Conservation (phyloP, 2,113 vertebrate species). For the Crotalus viridis region DNA sequence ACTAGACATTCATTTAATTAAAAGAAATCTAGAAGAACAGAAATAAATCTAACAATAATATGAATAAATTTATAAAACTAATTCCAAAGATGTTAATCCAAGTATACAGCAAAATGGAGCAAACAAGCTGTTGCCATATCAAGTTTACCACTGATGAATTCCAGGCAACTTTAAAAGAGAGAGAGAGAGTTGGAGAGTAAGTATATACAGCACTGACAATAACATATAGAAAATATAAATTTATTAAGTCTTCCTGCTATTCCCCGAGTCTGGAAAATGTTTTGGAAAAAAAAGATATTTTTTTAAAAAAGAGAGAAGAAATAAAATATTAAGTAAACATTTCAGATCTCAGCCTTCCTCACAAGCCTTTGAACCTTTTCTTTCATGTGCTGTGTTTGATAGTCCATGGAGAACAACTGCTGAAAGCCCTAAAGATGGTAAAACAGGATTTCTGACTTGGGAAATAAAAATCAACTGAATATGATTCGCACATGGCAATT, state of each 20-base stretch:
- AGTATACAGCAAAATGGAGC: conserved; percentile 17
- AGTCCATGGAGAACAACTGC: conserved; percentile 72
- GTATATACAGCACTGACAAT: conserved; percentile 50
- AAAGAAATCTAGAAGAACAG: conserved; percentile 37
- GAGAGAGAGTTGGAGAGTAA: neutral
- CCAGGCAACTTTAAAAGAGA: conserved; percentile 40
- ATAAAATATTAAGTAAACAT: conserved; percentile 74
- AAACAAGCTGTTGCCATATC: conserved; percentile 35
- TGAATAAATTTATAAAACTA: conserved; percentile 44
- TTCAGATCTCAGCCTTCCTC: conserved; percentile 71
- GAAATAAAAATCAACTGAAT: conserved; percentile 81
- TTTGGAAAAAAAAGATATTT: conserved; percentile 59
- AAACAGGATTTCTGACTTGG: conserved; percentile 83
- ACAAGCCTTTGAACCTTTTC: conserved; percentile 78
- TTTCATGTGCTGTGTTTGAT: conserved; percentile 78
- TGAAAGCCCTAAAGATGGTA: conserved; percentile 77
- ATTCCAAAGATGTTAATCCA: conserved; percentile 44
- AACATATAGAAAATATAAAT: conserved; percentile 58
- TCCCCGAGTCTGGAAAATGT: conserved; percentile 69
- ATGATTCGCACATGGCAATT: conserved; percentile 77
- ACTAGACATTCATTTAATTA: conserved; percentile 31
- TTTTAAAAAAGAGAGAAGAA: conserved; percentile 26
- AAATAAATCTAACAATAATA: conserved; percentile 53
- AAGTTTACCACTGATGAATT: conserved; percentile 48
- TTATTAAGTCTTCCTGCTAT: conserved; percentile 67